Base-by-base conservation (phyloP, 2,113 vertebrate species). In the Holacanthus passer region DNA sequence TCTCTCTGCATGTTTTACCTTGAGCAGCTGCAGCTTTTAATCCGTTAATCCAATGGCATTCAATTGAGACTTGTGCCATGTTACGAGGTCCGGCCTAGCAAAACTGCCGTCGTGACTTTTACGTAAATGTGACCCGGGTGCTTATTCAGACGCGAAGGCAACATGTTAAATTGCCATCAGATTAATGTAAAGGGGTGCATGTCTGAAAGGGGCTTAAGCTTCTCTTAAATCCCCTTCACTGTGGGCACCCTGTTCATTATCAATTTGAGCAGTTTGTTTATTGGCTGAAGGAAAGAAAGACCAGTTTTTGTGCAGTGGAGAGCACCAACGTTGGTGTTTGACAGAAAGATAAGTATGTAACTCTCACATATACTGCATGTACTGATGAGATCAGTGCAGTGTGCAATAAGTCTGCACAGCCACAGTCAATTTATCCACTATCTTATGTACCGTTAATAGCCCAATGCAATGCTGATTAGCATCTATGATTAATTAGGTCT, bases 401-500 rank as follows among this genome's bases (percentile, higher is more conserved):
- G 53, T 35, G 56, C 71, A 37, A 8, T 24, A 39, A 37, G 22
- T 50, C 72, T 27, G 58, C 35, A 70, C 2, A 24, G 10, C 71
- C 71, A 29, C 2, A 39, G 24, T 39, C 10, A 41, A n/a, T n/a
- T n/a, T 12, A 45, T 50, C 5, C 24, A 43, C 0, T 29, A 32
- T 31, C 37, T n/a, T 31, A 7, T 7, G 13, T 41, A 67, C 19
- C 14, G 14, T 13, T 32, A 31, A 48, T 29, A 29, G 37, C n/a
- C 47, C 3, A 29, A 45, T 16, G 32, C 37, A 31, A 55, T 17
- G 4, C 59, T 9, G 29, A 59, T 75, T 19, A 62, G 20, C 31
- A 43, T 41, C 27, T 56, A 12, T 47, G 53, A 59, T 27, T 75
- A 52, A 78, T 74, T 56, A 62, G 41, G 16, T 35, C 39, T 77